Evolutionary conservation across 64 coral and sea anemone genomes (phyloP).

Genomic region (Actinia tenebrosa): DNA sequence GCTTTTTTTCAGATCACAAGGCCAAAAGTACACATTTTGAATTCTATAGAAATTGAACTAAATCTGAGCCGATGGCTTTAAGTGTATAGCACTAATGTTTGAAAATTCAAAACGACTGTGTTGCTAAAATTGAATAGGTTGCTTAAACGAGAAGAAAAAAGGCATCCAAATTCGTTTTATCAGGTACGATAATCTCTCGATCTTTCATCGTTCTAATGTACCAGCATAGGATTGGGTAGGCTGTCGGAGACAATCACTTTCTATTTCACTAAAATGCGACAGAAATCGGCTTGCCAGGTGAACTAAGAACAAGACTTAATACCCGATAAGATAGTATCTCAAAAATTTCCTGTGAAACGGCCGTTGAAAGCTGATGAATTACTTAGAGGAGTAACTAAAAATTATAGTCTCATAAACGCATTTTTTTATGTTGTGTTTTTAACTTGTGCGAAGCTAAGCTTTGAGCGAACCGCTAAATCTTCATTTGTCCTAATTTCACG

Average conservation of each 20-base stretch:
- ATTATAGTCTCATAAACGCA: background rate
- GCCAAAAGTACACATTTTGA: too few relatives aligned
- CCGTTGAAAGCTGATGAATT: background rate
- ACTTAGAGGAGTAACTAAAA: background rate
- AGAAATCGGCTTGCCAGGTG: conserved; percentile 6
- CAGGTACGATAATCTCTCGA: background rate
- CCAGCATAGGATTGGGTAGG: background rate
- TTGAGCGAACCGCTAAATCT: too few relatives aligned
- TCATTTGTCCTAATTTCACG: background rate
- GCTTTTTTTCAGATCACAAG: too few relatives aligned
- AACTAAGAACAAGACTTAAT: background rate
- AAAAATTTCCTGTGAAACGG: background rate
- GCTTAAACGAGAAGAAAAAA: background rate
- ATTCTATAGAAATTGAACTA: background rate
- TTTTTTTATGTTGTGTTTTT: too few relatives aligned
- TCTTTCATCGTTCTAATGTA: conserved; percentile 2
- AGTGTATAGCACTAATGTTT: background rate
- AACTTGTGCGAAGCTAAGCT: too few relatives aligned
- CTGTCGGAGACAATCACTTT: background rate
- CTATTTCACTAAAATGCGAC: conserved; percentile 6
- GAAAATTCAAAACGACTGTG: background rate
- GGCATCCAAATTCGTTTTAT: background rate
- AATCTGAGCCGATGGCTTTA: background rate
- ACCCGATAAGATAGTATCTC: background rate
- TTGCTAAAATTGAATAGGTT: background rate